These are phyloP conservation scores for Caretta caretta DNA, from an alignment of 2,113 vertebrate genomes.

Conservation along the genomic window DNA sequence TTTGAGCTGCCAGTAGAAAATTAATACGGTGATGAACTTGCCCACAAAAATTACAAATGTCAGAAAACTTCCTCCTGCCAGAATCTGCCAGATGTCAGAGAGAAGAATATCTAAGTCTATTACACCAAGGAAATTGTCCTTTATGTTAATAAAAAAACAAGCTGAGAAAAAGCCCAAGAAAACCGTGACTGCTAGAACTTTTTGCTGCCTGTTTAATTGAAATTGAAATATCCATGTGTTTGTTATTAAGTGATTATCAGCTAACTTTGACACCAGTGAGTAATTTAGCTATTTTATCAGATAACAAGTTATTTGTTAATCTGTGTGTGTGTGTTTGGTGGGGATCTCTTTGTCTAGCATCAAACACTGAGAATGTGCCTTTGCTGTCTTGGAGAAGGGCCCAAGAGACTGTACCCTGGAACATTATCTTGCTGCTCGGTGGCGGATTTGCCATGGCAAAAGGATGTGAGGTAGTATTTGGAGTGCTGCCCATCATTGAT, in stretches of 20 bases:
- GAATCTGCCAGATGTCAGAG: not conserved
- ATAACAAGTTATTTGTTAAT: not conserved
- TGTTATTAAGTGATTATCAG: not conserved
- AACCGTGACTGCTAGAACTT: not conserved
- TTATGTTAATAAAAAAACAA: not conserved
- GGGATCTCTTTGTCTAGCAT: slow-evolving; percentile 77
- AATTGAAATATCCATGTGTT: not conserved
- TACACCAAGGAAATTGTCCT: not conserved
- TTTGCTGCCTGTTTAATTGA: not conserved
- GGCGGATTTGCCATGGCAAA: slow-evolving; percentile 99
- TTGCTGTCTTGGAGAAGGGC: slow-evolving; percentile 93
- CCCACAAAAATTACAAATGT: not conserved
- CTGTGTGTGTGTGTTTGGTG: not conserved
- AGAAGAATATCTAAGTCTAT: not conserved
- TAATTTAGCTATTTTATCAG: not conserved
- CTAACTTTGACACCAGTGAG: not conserved
- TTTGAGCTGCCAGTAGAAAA: slow-evolving; percentile 11
- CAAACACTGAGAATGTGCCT: slow-evolving; percentile 87
- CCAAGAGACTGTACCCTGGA: slow-evolving; percentile 94
- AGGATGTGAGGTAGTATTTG: slow-evolving; percentile 90
- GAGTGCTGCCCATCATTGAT: not conserved
- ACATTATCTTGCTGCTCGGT: slow-evolving; percentile 93
- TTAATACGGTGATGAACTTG: not conserved
- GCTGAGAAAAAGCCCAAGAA: not conserved
- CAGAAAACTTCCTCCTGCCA: not conserved